These are phyloP conservation scores for Megathymus violae DNA, from an alignment of 1,140 invertebrate genomes.

Conservation along the genomic window DNA sequence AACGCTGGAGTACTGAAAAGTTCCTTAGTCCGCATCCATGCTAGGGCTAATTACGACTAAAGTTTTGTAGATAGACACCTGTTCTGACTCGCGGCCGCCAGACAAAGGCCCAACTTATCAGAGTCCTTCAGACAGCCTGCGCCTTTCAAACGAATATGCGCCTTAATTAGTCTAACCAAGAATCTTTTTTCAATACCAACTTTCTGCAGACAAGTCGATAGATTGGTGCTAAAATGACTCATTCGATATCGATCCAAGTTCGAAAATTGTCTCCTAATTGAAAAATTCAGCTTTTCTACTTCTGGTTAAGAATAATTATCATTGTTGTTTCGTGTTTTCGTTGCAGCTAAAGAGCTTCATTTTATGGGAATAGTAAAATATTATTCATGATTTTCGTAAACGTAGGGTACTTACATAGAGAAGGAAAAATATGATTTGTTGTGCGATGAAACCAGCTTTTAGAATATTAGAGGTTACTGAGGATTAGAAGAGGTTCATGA, in stretches of 20 bases:
- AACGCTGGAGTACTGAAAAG: slow-evolving; percentile 78
- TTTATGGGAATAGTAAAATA: slow-evolving; percentile 25
- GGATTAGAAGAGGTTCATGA: too few species aligned
- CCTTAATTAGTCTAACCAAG: slow-evolving; percentile 48
- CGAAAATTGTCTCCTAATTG: slow-evolving; percentile 56
- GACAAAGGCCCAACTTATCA: slow-evolving; percentile 79
- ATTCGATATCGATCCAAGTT: slow-evolving; percentile 64
- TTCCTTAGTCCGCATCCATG: slow-evolving; percentile 75
- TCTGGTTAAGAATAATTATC: slow-evolving; percentile 13
- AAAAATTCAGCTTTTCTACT: slow-evolving; percentile 33
- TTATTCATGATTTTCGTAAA: too few species aligned
- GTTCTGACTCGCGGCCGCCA: slow-evolving; percentile 67
- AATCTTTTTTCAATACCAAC: slow-evolving; percentile 40
- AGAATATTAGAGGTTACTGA: too few species aligned
- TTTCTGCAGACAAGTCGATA: slow-evolving; percentile 45
- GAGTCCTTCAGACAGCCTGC: slow-evolving; percentile 62
- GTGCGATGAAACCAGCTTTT: too few species aligned
- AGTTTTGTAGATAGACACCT: slow-evolving; percentile 83
- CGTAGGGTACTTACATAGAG: too few species aligned
- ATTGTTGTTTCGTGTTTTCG: not conserved
- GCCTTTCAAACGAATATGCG: slow-evolving; percentile 45
- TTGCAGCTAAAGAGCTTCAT: not conserved
- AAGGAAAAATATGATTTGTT: too few species aligned
- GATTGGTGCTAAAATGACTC: slow-evolving; percentile 55
- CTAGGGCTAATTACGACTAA: slow-evolving; percentile 79